Evolutionary conservation across 1,140 invertebrate species (phyloP).

Genomic region (Popillia japonica): DNA sequence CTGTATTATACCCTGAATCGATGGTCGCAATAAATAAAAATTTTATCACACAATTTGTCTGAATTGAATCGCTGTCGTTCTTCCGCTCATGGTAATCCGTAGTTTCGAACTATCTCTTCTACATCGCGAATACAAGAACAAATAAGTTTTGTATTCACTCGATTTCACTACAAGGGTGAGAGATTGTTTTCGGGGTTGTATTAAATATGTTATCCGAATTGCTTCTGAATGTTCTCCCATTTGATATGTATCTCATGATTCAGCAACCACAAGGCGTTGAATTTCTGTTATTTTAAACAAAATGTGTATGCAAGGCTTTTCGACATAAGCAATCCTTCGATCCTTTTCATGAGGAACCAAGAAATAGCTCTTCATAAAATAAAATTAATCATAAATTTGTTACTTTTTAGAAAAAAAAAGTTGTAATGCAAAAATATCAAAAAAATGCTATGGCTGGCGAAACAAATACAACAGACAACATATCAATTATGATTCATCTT

Average conservation of each 20-base stretch:
- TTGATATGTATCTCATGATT: neutral
- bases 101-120: neutral
- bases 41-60: conserved; percentile 31
- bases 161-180: neutral
- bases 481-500: too few species aligned
- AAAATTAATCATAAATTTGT: too few species aligned
- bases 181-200: neutral
- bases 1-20: neutral
- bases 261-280: neutral
- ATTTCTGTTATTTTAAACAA: too few species aligned
- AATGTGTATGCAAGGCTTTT: too few species aligned
- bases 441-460: too few species aligned
- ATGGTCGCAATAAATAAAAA: conserved; percentile 29
- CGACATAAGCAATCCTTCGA: too few species aligned
- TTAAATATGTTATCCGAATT: neutral
- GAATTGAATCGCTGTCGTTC: neutral
- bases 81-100: neutral
- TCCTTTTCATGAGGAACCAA: too few species aligned
- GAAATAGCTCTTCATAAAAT: too few species aligned
- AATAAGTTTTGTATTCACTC: neutral
- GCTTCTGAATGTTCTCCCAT: neutral
- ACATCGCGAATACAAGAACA: neutral
- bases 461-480: too few species aligned
- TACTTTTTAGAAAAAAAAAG: too few species aligned
- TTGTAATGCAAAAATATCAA: too few species aligned